phyloP scores from a whole-genome alignment of 2,888 invertebrate genomes.

The Hedya salicella region DNA sequence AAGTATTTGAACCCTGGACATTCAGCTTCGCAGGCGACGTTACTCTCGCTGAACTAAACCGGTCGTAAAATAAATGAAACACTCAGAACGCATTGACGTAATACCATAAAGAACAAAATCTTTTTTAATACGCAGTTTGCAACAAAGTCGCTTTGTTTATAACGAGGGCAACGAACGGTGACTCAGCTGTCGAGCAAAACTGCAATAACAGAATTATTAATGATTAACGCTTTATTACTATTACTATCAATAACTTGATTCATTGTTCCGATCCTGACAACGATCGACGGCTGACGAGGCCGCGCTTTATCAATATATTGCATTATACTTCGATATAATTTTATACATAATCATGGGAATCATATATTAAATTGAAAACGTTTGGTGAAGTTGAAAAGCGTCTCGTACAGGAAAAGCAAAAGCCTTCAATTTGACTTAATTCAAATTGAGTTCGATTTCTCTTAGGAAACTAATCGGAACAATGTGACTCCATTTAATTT shows the following conservation, averaged over 20 bases:
- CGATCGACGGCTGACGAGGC: not conserved
- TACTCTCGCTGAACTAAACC: no score
- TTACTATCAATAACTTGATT: slow-evolving; percentile 32
- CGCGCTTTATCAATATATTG: not conserved
- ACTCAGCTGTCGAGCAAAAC: slow-evolving; percentile 26
- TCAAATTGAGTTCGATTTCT: no score
- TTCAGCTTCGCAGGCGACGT: no score
- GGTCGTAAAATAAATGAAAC: no score
- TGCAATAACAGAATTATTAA: slow-evolving; percentile 40
- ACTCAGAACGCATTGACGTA: not conserved
- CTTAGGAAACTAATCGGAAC: slow-evolving; percentile 1
- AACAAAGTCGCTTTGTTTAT: slow-evolving; percentile 26
- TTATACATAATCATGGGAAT: no score
- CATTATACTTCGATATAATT: not conserved
- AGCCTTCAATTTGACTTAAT: no score
- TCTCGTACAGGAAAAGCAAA: no score
- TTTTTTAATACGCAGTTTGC: slow-evolving; percentile 17
- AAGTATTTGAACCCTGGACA: no score
- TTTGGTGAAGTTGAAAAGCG: no score
- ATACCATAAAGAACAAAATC: not conserved
- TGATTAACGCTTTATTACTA: slow-evolving; percentile 29
- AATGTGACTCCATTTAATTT: not conserved
- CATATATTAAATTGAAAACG: no score
- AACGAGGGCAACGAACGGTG: slow-evolving; percentile 10
- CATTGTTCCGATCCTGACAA: slow-evolving; percentile 25